Conservation (phyloP, 2,888 invertebrate species). For the Chymomyza caudatula region DNA sequence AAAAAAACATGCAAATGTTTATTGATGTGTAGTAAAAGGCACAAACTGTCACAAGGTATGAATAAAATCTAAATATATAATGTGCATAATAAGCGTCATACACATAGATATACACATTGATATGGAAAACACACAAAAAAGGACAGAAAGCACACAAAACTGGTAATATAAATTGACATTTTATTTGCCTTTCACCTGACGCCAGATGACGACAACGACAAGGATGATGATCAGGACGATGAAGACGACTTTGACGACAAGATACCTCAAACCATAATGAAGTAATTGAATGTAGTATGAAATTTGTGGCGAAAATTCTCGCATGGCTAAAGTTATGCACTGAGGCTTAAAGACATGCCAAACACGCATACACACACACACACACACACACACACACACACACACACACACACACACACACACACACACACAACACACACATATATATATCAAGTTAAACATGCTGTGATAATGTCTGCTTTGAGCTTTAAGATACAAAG, state of each 20-base stretch:
- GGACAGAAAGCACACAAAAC: constrained; percentile 47
- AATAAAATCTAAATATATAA: constrained; percentile 63
- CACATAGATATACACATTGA: constrained; percentile 3
- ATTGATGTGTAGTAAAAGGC: constrained; percentile 58
- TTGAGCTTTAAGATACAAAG: not conserved
- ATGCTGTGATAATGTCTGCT: not conserved
- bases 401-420: constrained; percentile 9
- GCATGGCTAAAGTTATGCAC: constrained; percentile 1
- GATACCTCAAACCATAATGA: constrained; percentile 37
- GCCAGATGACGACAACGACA: not conserved
- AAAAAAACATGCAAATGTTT: constrained; percentile 70
- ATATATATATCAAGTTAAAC: constrained; percentile 34
- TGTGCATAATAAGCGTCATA: constrained; percentile 56
- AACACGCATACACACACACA: constrained; percentile 20
- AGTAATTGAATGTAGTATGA: constrained; percentile 44
- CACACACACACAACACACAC: constrained; percentile 30
- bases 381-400: not conserved
- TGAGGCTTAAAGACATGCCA: constrained; percentile 34
- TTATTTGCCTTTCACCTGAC: constrained; percentile 70
- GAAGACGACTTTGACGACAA: not conserved
- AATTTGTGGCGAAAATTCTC: constrained; percentile 35
- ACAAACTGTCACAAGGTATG: constrained; percentile 14
- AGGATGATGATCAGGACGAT: constrained; percentile 3
- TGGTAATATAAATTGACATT: constrained; percentile 69
- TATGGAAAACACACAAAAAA: constrained; percentile 26